Conservation (phyloP, 2,888 invertebrate genomes). For the Brachyptera risi region DNA sequence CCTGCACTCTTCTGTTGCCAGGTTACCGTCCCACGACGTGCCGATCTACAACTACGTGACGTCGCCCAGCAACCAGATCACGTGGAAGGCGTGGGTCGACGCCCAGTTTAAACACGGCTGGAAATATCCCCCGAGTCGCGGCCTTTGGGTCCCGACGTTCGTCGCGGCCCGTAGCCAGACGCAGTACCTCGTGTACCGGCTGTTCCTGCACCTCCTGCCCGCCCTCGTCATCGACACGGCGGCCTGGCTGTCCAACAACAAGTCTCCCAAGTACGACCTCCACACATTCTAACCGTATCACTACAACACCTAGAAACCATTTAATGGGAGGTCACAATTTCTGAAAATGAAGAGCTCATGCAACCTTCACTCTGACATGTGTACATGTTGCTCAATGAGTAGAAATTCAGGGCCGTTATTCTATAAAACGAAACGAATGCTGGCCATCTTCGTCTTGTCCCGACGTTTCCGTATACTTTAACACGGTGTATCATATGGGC, state of each 20-base stretch:
- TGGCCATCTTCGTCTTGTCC: too few species aligned
- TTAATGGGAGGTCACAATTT: too few species aligned
- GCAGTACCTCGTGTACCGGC: conserved; percentile 51
- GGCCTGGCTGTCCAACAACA: conserved; percentile 58
- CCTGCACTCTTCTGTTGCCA: too few species aligned
- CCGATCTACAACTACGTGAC: conserved; percentile 85
- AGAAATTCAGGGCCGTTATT: too few species aligned
- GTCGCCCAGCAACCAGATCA: conserved; percentile 70
- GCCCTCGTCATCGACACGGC: conserved; percentile 63
- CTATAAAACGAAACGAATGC: too few species aligned
- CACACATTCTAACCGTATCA: too few species aligned
- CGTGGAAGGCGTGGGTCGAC: conserved; percentile 67
- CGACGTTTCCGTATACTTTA: too few species aligned
- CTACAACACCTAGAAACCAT: too few species aligned
- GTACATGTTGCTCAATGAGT: too few species aligned
- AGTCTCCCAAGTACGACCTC: conserved; percentile 47
- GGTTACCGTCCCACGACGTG: conserved; percentile 39
- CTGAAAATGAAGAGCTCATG: too few species aligned
- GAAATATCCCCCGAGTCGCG: conserved; percentile 30
- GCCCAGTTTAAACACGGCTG: conserved; percentile 51
- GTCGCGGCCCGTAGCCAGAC: conserved; percentile 54
- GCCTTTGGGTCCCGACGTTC: conserved; percentile 50
- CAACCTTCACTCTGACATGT: too few species aligned
- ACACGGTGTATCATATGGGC: too few species aligned
- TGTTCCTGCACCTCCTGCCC: conserved; percentile 67